Evolutionary conservation across 2,888 invertebrate genomes (phyloP).

Genomic region (Epistrophe grossulariae): DNA sequence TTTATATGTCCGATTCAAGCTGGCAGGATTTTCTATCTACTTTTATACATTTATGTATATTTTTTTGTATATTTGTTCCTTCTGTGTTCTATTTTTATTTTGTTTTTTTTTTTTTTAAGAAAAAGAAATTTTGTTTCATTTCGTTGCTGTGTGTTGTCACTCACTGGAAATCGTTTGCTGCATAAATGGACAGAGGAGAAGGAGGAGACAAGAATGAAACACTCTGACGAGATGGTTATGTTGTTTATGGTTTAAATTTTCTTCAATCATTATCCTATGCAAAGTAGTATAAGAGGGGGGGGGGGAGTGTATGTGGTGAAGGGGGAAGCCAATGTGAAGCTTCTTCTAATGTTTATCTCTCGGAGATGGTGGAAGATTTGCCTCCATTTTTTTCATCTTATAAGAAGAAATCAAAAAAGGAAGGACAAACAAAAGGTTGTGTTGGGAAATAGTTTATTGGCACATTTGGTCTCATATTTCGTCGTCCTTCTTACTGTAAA

Average conservation of each 20-base stretch:
- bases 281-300: conserved; percentile 32
- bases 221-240: neutral
- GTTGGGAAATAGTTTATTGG: conserved; percentile 15
- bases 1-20: conserved; percentile 60
- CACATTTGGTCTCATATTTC: conserved; percentile 17
- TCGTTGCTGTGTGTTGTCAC: conserved; percentile 32
- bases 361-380: neutral
- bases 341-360: neutral
- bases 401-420: neutral
- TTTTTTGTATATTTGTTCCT: conserved; percentile 3
- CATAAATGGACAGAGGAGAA: neutral
- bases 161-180: conserved; percentile 23
- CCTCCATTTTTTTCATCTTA: neutral
- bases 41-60: neutral
- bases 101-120: neutral
- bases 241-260: conserved; percentile 54
- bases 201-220: neutral
- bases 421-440: neutral
- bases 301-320: neutral
- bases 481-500: conserved; percentile 1
- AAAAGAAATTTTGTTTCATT: conserved; percentile 12
- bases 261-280: conserved; percentile 59
- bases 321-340: neutral
- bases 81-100: conserved; percentile 6
- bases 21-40: conserved; percentile 19